Evolutionary conservation across 2,888 invertebrate genomes (phyloP).

Genomic region (Acheta domesticus): DNA sequence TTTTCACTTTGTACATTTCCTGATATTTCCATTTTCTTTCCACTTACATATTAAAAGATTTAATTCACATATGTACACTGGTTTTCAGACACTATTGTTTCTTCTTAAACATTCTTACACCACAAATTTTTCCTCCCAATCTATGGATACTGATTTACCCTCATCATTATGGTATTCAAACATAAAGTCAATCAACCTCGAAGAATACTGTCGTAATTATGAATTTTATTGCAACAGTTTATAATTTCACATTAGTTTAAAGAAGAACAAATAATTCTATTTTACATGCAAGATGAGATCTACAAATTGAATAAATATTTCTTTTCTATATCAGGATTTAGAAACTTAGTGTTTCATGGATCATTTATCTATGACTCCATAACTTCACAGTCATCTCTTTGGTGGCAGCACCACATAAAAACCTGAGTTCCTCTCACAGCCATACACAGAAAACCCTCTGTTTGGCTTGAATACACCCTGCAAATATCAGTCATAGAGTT

Average conservation of each 20-base stretch:
- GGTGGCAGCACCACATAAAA: conserved; percentile 5
- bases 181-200: not conserved
- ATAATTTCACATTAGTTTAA: not conserved
- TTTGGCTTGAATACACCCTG: not conserved
- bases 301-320: not conserved
- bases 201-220: not conserved
- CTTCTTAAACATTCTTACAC: not conserved
- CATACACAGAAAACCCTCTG: not conserved
- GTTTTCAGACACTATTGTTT: not conserved
- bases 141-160: not conserved
- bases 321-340: not conserved
- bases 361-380: not conserved
- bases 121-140: not conserved
- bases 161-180: not conserved
- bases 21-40: no score
- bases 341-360: not conserved
- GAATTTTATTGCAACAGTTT: conserved; percentile 1
- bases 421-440: conserved; percentile 5
- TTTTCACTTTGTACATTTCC: no score
- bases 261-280: not conserved
- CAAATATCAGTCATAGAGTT: not conserved
- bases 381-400: not conserved
- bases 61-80: no score
- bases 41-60: no score
- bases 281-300: conserved; percentile 18